Base-by-base conservation (phyloP, 1,140 invertebrate genomes). In the Macrocentrus cingulum region DNA sequence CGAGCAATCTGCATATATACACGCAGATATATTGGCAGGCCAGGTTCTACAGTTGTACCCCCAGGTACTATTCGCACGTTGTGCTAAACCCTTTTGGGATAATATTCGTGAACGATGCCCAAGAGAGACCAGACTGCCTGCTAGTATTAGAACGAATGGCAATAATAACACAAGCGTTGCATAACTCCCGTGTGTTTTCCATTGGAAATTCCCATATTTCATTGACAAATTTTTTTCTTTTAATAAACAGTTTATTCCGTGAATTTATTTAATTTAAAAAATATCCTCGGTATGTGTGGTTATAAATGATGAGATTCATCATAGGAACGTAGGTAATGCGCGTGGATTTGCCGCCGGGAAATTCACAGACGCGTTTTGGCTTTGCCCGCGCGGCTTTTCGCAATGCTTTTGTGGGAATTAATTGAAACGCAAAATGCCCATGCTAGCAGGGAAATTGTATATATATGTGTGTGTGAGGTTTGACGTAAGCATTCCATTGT, bases 381-480 rank as follows among this genome's bases (percentile, higher is more conserved):
- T n/a, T n/a, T n/a, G n/a, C n/a, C n/a, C n/a, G n/a, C n/a, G 19
- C 13, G 19, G 23, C n/a, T 37, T 29, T 19, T 9, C 9, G 16
- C 39, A 15, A 32, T 50, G 65, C 71, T 71, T 77, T 78, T 76
- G 74, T 75, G 63, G 39, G 53, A 74, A 77, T 75, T 78, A 77
- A 78, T 77, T 76, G 74, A 77, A 71, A 77, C 75, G 72, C 76
- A 71, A 76, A 76, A 76, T 74, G 68, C 69, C 66, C n/a, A n/a
- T n/a, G n/a, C n/a, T n/a, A n/a, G n/a, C n/a, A n/a, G n/a, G n/a
- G n/a, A n/a, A n/a, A n/a, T n/a, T n/a, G n/a, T n/a, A n/a, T n/a
- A n/a, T n/a, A n/a, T n/a, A n/a, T n/a, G n/a, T n/a, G n/a, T n/a
- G n/a, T n/a, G n/a, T n/a, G n/a, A 63, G 65, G 66, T 75, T 76